Percentiles rank a stretch among this genome's conserved stretches.
phyloP scores from a whole-genome alignment of 2,113 vertebrate genomes.

The Prunella himalayana region DNA sequence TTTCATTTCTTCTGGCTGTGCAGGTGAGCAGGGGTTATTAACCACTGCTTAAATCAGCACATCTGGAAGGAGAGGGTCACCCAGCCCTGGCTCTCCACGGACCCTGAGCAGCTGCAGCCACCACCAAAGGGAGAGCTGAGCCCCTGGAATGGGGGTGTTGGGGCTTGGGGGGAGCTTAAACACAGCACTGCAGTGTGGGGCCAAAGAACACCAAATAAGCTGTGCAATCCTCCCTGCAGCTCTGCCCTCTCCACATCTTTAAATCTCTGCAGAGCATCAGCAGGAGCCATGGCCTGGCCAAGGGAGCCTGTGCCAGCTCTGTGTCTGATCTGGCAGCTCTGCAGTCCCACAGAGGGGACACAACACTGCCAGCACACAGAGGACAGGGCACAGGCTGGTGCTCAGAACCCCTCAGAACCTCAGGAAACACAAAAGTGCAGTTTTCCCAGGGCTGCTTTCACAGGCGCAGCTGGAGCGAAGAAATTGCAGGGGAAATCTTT shows the following conservation, averaged over 20 bases:
- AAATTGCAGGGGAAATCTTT: not conserved
- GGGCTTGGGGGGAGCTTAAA: not conserved
- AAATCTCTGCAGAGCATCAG: not conserved
- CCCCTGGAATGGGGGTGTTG: not conserved
- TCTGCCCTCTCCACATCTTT: not conserved
- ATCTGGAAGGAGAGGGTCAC: not conserved
- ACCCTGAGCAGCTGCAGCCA: not conserved
- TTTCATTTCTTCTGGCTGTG: not conserved
- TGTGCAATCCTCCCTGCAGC: not conserved
- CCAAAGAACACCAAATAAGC: not conserved
- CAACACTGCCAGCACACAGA: fast-evolving
- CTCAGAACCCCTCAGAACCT: not conserved
- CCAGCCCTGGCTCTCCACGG: not conserved
- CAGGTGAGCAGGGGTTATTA: not conserved
- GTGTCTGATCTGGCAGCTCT: not conserved
- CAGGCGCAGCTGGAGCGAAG: fast-evolving
- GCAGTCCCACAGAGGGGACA: not conserved
- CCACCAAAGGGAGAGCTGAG: not conserved
- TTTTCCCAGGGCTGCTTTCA: not conserved
- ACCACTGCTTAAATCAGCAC: not conserved
- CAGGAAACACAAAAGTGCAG: fast-evolving
- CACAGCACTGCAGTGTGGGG: not conserved
- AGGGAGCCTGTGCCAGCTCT: fast-evolving
- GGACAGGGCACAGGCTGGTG: fast-evolving
- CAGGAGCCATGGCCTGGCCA: fast-evolving